Base-by-base conservation (phyloP, 2,797 vertebrate genomes). In the Sphaeramia orbicularis region DNA sequence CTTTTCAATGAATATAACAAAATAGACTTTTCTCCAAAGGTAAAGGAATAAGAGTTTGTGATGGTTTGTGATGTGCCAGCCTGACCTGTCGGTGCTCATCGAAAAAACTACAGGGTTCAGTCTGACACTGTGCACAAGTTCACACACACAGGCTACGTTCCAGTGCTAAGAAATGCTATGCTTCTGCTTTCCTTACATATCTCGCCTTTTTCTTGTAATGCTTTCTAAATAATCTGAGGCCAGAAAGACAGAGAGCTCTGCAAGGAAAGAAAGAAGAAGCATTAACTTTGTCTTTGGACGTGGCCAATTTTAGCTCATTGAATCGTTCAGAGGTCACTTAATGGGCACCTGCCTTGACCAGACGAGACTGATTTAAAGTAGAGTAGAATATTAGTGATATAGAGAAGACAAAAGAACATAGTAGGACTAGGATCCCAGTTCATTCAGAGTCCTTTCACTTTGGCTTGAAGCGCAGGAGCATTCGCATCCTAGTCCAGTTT, bases 1-100 rank as follows among this genome's bases (percentile, higher is more conserved):
- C 80, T 85, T 89, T 59, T 89, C 71, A 91, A 88, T 89, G 72
- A 91, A 91, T 92, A 92, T 94, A 92, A 91, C 90, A 92, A 94
- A 94, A 94, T 91, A 93, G 88, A 93, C 69, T 84, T 85, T 85
- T 90, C 76, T 90, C 72, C 71, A 79, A 90, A 89, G 86, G 74
- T 89, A 88, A 91, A 90, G 74, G 78, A 90, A 78, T 47, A 67
- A 69, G 69, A 78, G 78, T 86, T 80, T 76, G 77, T 89, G 72
- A 76, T 78, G 83, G 74, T 78, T 74, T 83, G 57, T 76, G 45
- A 75, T 50, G 75, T 84, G 82, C 63, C 76, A 87, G 83, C 52
- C 79, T 67, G 81, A 85, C 80, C 82, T 63, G 77, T 85, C 44
- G 73, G 71, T 86, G 83, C 76, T 83, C 62, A 55, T 71, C 10